Conservation (phyloP, 2,113 vertebrate species). For the Antidorcas marsupialis region DNA sequence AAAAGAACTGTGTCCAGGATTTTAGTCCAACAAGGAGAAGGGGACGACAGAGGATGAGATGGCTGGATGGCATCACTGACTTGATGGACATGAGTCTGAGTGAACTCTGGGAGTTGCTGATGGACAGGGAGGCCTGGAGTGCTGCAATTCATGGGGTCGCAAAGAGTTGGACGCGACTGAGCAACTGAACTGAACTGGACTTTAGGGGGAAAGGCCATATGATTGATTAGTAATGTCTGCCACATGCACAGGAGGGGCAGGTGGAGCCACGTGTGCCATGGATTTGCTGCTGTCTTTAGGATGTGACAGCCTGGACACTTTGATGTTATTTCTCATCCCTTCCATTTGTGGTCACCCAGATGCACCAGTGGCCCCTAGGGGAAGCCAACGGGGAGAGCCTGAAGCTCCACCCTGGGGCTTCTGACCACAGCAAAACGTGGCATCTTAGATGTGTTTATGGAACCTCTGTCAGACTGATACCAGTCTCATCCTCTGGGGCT, state of each 20-base stretch:
- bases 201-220: background rate
- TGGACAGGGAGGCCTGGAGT: too few species aligned
- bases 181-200: too few species aligned
- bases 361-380: background rate
- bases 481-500: background rate
- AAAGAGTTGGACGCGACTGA: too few species aligned
- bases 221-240: constrained; percentile 27
- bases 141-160: too few species aligned
- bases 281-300: background rate
- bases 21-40: background rate
- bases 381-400: constrained; percentile 35
- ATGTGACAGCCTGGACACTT: background rate
- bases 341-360: constrained; percentile 11
- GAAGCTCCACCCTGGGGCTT: constrained; percentile 59
- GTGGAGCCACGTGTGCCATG: background rate
- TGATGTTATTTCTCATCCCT: background rate
- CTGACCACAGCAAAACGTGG: constrained; percentile 68
- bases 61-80: too few species aligned
- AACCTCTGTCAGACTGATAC: constrained; percentile 42
- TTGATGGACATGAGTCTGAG: too few species aligned
- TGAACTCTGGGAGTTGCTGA: rapidly evolving
- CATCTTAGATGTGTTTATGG: constrained; percentile 56
- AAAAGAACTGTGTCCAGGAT: background rate
- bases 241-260: background rate
- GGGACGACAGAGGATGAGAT: too few species aligned